These are phyloP conservation scores for Polymixis lichenea DNA, from an alignment of 2,888 invertebrate genomes.

Conservation along the genomic window DNA sequence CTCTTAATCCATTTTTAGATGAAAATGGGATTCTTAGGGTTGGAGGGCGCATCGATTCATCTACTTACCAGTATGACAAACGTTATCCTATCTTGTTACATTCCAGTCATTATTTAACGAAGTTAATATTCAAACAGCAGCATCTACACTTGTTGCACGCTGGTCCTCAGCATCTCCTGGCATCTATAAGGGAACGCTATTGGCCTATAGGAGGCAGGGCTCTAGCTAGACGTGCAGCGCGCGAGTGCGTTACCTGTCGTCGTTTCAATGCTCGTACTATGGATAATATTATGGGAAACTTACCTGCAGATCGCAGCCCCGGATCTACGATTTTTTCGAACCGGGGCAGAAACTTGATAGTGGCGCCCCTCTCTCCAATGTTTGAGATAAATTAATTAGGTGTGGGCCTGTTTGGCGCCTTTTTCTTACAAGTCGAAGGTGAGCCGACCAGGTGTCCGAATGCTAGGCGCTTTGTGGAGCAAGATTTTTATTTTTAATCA, in stretches of 20 bases:
- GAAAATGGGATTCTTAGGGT: neutral
- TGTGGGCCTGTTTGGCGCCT: no score
- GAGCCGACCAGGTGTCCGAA: no score
- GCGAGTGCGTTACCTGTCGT: no score
- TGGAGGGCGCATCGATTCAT: conserved; percentile 12
- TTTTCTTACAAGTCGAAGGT: no score
- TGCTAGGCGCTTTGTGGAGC: no score
- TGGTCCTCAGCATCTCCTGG: conserved; percentile 12
- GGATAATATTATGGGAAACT: conserved; percentile 35
- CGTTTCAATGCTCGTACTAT: neutral
- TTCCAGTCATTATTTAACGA: neutral
- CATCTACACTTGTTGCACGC: conserved; percentile 9
- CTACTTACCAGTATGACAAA: conserved; percentile 5
- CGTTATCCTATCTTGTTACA: conserved; percentile 7
- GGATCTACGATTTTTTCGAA: no score
- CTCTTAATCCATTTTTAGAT: conserved; percentile 16
- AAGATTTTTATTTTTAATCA: no score
- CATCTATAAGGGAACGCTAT: conserved; percentile 14
- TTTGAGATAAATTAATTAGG: no score
- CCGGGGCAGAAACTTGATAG: no score
- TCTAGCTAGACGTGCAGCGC: no score
- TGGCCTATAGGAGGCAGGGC: conserved; percentile 24
- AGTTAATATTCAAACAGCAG: conserved; percentile 3
- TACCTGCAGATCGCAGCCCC: no score
- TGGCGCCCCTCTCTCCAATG: no score